Evolutionary conservation across 2,113 vertebrate species (phyloP).

Genomic region (Etheostoma cragini): DNA sequence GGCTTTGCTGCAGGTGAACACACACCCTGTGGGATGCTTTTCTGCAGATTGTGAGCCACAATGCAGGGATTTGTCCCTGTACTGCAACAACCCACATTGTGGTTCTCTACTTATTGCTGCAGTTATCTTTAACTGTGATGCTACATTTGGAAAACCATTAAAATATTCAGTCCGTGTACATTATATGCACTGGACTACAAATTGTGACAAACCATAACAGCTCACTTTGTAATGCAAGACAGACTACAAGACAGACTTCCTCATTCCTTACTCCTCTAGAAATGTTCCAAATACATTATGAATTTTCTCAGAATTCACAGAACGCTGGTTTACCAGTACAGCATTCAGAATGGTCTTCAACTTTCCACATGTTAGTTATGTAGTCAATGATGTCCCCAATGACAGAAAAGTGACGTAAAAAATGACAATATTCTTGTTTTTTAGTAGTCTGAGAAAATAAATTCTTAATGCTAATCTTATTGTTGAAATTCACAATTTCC

Average conservation of each 20-base stretch:
- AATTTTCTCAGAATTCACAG: background rate
- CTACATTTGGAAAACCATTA: background rate
- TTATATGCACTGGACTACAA: background rate
- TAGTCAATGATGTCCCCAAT: background rate
- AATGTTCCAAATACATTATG: background rate
- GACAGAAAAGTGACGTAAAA: background rate
- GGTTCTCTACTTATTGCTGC: slow-evolving; percentile 16
- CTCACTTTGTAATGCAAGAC: background rate
- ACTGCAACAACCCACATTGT: slow-evolving; percentile 41
- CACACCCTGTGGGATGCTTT: slow-evolving; percentile 61
- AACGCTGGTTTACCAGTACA: background rate
- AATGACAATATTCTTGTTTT: background rate
- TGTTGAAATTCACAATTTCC: slow-evolving; percentile 11
- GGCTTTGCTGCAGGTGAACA: slow-evolving; percentile 70
- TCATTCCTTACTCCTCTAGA: background rate
- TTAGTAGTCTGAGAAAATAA: slow-evolving; percentile 19
- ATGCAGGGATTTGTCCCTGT: slow-evolving; percentile 28
- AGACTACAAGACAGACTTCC: too few species aligned
- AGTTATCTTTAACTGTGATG: slow-evolving; percentile 6
- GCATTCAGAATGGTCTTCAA: background rate
- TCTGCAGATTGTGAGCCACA: slow-evolving; percentile 61
- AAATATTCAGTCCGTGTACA: background rate
- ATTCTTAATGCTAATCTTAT: background rate
- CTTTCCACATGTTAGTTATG: background rate
- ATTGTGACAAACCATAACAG: background rate